Base-by-base conservation (phyloP, 2,113 vertebrate species). In the Pluvialis apricaria region DNA sequence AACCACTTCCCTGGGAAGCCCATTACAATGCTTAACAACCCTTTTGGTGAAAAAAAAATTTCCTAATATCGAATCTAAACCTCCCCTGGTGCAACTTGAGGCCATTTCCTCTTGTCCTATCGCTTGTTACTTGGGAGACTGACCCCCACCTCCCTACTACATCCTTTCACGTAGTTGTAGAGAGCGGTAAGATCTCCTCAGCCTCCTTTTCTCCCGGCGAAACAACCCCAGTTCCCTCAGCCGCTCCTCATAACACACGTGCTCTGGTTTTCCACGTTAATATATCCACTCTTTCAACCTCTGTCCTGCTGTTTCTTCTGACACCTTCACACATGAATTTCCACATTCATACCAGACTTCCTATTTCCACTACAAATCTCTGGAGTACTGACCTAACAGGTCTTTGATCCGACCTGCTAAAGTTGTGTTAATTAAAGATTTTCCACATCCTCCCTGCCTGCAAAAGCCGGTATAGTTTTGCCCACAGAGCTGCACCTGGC, bases 71-170 rank as follows among this genome's bases (percentile, higher is more conserved):
- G 15, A 36, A 20, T 11, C 32, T 44, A 44, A 72, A 31, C 9
- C 19, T 72, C 25, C 38, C 9, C 11, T 36, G 10, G 11, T 0
- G 2, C 24, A 62, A 72, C 15, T 11, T 24, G 25, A 62, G 20
- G 15, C 25, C 7, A 3, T 24, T 36, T 72, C 6, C 36, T n/a
- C 38, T 42, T 3, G 3, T 32, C 12, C 15, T 36, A 4, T 24
- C 2, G 1, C 15, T 24, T 9, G 11, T n/a, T 36, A 19, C 6
- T 7, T 36, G 32, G 32, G 12, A 84, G 15, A 54, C 47, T 2
- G 1, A 31, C 26, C 4, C 7, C 12, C 54, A 36, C 25, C 25
- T 44, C 3, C 0, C 61, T 32, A 13, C 15, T 26, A 2, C 28
- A 36, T 61, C 36, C 45, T 61, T 42, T 42, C 55, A 45, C 16